Conservation (phyloP, 2,888 invertebrate species). For the Cryptophagus acutangulus region DNA sequence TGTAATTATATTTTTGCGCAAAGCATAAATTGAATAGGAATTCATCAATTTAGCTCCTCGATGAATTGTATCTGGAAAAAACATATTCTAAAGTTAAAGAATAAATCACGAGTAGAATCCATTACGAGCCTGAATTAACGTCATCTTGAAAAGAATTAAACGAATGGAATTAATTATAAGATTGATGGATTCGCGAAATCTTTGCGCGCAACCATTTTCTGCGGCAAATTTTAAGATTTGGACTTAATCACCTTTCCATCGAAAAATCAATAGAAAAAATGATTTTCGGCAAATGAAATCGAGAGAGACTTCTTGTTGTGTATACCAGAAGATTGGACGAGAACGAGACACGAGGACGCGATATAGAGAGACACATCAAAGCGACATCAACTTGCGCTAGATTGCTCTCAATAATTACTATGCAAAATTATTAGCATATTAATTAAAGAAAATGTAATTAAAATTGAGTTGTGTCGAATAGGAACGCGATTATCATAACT, state of each 20-base stretch:
- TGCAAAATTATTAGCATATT: slow-evolving; percentile 54
- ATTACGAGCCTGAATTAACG: slow-evolving; percentile 48
- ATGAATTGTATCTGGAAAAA: no score
- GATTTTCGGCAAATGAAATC: no score
- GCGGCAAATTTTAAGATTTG: slow-evolving; percentile 37
- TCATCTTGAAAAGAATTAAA: slow-evolving; percentile 51
- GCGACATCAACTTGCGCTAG: slow-evolving; percentile 47
- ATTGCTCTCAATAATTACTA: slow-evolving; percentile 52
- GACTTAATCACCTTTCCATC: slow-evolving; percentile 33
- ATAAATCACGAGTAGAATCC: slow-evolving; percentile 46
- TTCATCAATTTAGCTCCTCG: no score
- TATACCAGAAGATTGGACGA: no score
- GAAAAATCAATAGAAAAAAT: no score
- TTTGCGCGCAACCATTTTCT: no score
- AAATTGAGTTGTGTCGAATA: slow-evolving; percentile 50
- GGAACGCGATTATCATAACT: slow-evolving; percentile 46
- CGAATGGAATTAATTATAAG: slow-evolving; percentile 52
- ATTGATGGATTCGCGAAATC: slow-evolving; percentile 50
- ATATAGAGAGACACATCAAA: slow-evolving; percentile 43
- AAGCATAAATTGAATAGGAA: no score
- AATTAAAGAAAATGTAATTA: slow-evolving; percentile 54
- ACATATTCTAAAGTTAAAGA: slow-evolving; percentile 34
- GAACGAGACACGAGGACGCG: no score
- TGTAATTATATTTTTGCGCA: no score
- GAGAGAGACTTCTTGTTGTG: no score